A percentile compares a stretch with the other conserved stretches of the same genome.
Evolutionary conservation across 2,113 vertebrate genomes (phyloP).

Genomic region (Hydrochoerus hydrochaeris): DNA sequence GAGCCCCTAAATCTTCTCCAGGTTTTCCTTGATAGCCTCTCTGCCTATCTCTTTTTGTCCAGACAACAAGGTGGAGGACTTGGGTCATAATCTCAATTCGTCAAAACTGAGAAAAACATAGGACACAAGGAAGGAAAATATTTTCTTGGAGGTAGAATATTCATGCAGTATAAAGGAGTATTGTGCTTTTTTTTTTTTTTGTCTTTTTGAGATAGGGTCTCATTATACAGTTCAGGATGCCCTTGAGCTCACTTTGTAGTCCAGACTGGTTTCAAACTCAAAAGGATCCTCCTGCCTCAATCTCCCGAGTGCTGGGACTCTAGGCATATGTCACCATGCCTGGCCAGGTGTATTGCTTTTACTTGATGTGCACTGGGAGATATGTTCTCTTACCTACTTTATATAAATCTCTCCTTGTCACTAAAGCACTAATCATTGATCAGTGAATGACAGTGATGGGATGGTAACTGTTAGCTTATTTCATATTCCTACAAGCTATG

Average conservation of each 20-base stretch:
- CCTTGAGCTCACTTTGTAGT: no score
- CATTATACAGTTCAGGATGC: no score
- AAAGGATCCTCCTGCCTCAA: no score
- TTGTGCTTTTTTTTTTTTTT: background rate
- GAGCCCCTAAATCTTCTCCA: background rate
- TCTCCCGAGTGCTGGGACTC: no score
- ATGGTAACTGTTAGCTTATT: background rate
- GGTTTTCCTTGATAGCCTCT: background rate
- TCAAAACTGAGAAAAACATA: conserved; percentile 2
- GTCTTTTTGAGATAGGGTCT: no score
- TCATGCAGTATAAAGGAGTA: background rate
- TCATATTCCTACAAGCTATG: background rate
- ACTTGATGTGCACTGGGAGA: background rate
- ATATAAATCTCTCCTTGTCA: background rate
- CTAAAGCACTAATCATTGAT: background rate
- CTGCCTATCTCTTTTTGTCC: background rate
- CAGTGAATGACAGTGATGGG: background rate
- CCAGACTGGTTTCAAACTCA: no score
- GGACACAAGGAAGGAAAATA: background rate
- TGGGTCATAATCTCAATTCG: background rate
- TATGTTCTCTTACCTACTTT: background rate
- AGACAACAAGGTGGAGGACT: background rate
- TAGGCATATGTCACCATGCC: no score
- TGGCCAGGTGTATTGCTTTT: background rate
- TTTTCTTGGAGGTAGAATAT: background rate